Evolutionary conservation across 1,140 invertebrate genomes (phyloP).

Genomic region (Apis laboriosa): DNA sequence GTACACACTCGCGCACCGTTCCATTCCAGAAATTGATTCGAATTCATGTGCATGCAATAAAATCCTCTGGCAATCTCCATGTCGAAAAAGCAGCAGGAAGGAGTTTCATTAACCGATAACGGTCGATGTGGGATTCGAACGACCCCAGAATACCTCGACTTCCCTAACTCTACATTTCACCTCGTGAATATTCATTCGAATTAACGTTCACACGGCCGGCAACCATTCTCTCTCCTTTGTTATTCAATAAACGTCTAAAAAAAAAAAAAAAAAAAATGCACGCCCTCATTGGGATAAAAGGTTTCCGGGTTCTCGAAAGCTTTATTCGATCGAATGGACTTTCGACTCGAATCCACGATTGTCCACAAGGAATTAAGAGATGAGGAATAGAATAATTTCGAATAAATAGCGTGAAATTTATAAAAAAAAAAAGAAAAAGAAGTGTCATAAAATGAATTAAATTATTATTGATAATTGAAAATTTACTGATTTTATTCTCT

Average conservation of each 20-base stretch:
- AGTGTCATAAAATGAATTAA: no score
- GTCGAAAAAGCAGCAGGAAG: background rate
- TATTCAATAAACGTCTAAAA: background rate
- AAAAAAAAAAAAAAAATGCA: background rate
- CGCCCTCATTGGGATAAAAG: background rate
- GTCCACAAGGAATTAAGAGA: background rate
- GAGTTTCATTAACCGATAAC: constrained; percentile 25
- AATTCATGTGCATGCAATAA: background rate
- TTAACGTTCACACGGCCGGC: background rate
- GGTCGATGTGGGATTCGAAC: background rate
- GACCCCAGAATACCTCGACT: background rate
- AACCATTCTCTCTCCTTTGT: background rate
- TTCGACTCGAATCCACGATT: background rate
- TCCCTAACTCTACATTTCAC: background rate
- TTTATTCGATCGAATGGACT: background rate
- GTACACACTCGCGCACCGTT: background rate
- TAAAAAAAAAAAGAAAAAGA: background rate
- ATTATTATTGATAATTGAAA: no score
- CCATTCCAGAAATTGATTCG: background rate
- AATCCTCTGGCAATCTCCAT: background rate
- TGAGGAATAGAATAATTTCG: background rate
- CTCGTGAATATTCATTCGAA: constrained; percentile 32
- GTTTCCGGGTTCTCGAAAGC: no score
- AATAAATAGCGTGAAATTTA: background rate
- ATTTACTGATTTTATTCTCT: no score